Evolutionary conservation across 2,113 vertebrate species (phyloP).

Genomic region (Muntiacus reevesi): DNA sequence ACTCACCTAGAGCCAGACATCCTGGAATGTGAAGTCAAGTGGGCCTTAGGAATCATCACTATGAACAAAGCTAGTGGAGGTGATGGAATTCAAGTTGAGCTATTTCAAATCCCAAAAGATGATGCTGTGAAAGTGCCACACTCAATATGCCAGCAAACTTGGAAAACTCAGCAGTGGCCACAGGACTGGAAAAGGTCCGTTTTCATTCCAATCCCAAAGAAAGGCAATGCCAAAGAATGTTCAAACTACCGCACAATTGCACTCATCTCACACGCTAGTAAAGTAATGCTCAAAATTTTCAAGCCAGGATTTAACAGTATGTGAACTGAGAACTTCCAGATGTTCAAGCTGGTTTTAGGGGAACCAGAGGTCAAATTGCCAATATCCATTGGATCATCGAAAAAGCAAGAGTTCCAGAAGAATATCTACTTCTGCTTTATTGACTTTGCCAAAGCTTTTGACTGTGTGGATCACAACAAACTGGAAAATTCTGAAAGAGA

Average conservation of each 20-base stretch:
- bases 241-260: background rate
- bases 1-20: background rate
- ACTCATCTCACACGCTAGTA: background rate
- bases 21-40: background rate
- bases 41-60: background rate
- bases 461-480: background rate
- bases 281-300: background rate
- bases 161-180: background rate
- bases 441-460: background rate
- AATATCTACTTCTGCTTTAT: background rate
- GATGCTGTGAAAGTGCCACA: background rate
- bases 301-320: background rate
- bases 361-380: background rate
- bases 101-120: background rate
- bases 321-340: background rate
- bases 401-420: background rate
- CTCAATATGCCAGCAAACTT: background rate
- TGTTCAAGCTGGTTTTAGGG: background rate
- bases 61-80: background rate
- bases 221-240: background rate
- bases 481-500: background rate
- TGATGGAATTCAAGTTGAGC: background rate
- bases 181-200: background rate
- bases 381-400: background rate
- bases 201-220: background rate